A percentile compares a stretch with the other conserved stretches of the same genome.
These are phyloP conservation scores for Erannis defoliaria DNA, from an alignment of 2,888 invertebrate genomes.

Conservation along the genomic window DNA sequence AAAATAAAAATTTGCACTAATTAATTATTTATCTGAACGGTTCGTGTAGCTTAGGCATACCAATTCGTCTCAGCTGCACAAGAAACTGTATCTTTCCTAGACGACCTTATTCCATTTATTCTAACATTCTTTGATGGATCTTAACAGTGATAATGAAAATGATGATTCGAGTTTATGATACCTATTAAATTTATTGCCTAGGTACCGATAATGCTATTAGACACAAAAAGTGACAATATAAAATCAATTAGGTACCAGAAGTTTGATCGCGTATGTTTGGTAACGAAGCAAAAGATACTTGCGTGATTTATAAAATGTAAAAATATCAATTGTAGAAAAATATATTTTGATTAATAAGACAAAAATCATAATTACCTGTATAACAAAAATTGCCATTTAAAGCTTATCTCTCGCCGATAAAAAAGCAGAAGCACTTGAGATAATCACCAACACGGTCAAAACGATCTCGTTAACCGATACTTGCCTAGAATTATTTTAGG, in stretches of 20 bases:
- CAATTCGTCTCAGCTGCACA: neutral
- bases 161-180: too few species aligned
- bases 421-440: constrained; percentile 31
- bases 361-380: constrained; percentile 13
- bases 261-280: too few species aligned
- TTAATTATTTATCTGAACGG: neutral
- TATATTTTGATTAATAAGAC: neutral
- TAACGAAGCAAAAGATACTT: too few species aligned
- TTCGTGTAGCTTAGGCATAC: neutral
- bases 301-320: too few species aligned
- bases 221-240: too few species aligned
- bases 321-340: neutral
- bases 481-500: neutral
- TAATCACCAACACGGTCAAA: constrained; percentile 19
- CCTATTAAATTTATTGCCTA: too few species aligned
- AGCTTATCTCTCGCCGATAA: constrained; percentile 33
- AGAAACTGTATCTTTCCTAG: too few species aligned
- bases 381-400: constrained; percentile 25
- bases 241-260: too few species aligned
- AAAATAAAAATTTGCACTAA: neutral
- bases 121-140: neutral
- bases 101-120: too few species aligned
- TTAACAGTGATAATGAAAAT: too few species aligned
- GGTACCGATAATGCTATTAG: too few species aligned
- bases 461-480: constrained; percentile 27